Evolutionary conservation across 2,797 vertebrate genomes (phyloP), one percentile per base, ranked within the genome.

Genomic region (Echeneis naucrates): DNA sequence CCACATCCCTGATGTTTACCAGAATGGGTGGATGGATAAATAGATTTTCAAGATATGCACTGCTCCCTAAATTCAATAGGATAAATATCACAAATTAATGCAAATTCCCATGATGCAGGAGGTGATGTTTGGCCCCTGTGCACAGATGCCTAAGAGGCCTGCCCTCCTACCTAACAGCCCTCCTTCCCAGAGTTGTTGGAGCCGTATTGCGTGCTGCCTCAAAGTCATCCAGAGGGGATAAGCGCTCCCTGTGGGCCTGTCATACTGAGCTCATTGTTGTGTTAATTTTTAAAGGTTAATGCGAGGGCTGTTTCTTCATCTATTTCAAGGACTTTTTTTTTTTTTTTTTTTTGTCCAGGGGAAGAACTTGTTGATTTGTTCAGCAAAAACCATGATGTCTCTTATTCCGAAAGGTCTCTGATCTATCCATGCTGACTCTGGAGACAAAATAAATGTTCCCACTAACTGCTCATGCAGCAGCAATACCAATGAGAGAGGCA

Each of bases 361-460:
- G n/a, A 32, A 12, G 17, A 27, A 9, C 27, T 48, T 5, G 21
- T 33, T 66, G 42, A 61, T 23, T 52, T 4, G 4, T 45, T 7
- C 16, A 10, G 38, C 6, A 53, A 40, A 40, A 45, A 42, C 30
- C 8, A 8, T 8, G 10, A 53, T 51, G 24, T 52, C 37, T 2
- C 11, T 16, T 37, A 8, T 37, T 2, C 7, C 12, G n/a, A n/a
- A 47, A 19, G 24, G 26, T 55, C 35, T 32, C 5, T 30, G 48
- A 53, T 68, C 23, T 37, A 53, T 53, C 66, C 48, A 32, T 30
- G 11, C 14, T 26, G 21, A 77, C 40, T 68, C 55, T 48, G 35
- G 8, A 67, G 52, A 60, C 56, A 40, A 59, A 71, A 64, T 66
- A 44, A 17, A 54, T 24, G 35, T 32, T 70, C 38, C 61, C 44